Evolutionary conservation across 2,888 invertebrate genomes (phyloP).

Genomic region (Gymnocheta viridis): DNA sequence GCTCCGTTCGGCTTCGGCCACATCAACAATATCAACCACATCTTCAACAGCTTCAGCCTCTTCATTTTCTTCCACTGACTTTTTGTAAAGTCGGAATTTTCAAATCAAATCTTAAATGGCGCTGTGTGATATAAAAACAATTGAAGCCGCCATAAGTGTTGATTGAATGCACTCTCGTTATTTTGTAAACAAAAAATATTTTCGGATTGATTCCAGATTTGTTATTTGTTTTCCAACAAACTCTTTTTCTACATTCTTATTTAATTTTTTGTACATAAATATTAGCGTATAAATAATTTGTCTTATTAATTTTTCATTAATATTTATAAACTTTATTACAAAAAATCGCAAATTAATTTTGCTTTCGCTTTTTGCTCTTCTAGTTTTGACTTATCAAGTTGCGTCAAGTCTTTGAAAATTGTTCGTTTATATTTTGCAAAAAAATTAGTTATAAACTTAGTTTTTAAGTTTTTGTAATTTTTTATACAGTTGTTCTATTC

Average conservation of each 20-base stretch:
- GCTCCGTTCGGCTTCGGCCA: conserved; percentile 72
- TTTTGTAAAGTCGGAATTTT: conserved; percentile 55
- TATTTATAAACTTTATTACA: neutral
- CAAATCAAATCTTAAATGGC: conserved; percentile 26
- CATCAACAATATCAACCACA: conserved; percentile 69
- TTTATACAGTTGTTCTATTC: conserved; percentile 34
- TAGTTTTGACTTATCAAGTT: neutral
- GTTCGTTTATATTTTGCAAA: conserved; percentile 22
- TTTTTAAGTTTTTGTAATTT: conserved; percentile 42
- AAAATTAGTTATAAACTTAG: conserved; percentile 29
- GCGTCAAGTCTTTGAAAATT: conserved; percentile 4
- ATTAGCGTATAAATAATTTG: conserved; percentile 29
- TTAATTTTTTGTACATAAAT: conserved; percentile 43
- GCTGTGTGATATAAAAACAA: conserved; percentile 58
- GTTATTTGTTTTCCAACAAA: conserved; percentile 46
- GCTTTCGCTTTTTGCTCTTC: conserved; percentile 29
- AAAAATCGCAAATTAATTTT: conserved; percentile 20
- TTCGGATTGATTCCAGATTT: conserved; percentile 47
- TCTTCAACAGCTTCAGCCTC: conserved; percentile 67
- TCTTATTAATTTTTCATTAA: conserved; percentile 22
- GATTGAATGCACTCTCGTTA: conserved; percentile 48
- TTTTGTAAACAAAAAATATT: conserved; percentile 20
- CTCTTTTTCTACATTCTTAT: neutral
- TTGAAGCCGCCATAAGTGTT: conserved; percentile 60
- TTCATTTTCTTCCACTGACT: conserved; percentile 69